Percentiles rank a stretch among this genome's conserved stretches.
Evolutionary conservation across 1,140 invertebrate genomes (phyloP).

Genomic region (Octopus sinensis): DNA sequence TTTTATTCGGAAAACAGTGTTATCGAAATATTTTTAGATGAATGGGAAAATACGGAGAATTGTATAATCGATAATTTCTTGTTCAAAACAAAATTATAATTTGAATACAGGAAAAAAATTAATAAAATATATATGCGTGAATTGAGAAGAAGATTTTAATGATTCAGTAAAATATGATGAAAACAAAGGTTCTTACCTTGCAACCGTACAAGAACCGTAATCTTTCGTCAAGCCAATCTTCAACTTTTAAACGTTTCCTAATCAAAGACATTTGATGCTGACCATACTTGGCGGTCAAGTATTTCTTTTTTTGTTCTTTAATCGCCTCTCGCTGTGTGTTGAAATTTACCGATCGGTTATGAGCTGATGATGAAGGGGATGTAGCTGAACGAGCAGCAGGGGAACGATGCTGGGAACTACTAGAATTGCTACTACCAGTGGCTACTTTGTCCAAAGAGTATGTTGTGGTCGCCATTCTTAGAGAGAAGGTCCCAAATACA

Average conservation of each 20-base stretch:
- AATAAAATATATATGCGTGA: neutral
- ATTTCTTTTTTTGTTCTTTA: slow-evolving; percentile 71
- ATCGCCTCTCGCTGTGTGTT: slow-evolving; percentile 42
- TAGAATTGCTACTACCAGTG: neutral
- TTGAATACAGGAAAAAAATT: no score
- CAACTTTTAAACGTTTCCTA: slow-evolving; percentile 86
- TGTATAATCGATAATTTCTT: no score
- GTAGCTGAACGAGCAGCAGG: neutral
- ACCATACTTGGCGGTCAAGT: slow-evolving; percentile 93
- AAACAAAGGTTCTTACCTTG: slow-evolving; percentile 63
- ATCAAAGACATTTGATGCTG: slow-evolving; percentile 96
- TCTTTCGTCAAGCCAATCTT: slow-evolving; percentile 96
- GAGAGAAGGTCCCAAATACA: neutral
- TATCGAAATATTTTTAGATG: no score
- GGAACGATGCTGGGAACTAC: neutral
- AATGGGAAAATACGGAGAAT: no score
- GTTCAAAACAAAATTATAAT: no score
- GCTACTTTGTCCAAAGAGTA: slow-evolving; percentile 4
- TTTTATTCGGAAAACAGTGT: no score
- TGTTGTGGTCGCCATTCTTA: neutral
- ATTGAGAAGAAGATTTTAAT: neutral
- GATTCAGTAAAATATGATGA: neutral
- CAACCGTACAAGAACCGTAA: slow-evolving; percentile 84
- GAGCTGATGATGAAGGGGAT: neutral
- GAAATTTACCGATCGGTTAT: slow-evolving; percentile 38